phyloP scores from a whole-genome alignment of 2,888 invertebrate genomes.

The Agrenia bidenticulata region DNA sequence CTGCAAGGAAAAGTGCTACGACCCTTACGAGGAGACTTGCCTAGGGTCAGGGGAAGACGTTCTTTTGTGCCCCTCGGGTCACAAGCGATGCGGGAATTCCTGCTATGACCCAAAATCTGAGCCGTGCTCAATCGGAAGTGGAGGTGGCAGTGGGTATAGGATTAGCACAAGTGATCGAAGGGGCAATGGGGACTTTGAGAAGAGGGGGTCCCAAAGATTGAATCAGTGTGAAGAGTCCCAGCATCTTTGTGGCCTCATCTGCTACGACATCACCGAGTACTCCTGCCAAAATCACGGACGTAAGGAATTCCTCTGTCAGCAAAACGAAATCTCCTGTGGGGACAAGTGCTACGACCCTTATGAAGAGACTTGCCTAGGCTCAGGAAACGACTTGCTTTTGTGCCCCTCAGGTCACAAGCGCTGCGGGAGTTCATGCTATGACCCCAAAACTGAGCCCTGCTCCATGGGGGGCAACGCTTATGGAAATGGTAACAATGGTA shows the following conservation, averaged over 20 bases:
- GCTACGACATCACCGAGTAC: not conserved
- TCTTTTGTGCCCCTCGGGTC: not conserved
- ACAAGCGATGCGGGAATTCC: not conserved
- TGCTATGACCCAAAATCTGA: conserved; percentile 7
- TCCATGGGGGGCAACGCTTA: not conserved
- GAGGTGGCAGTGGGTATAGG: too few relatives aligned
- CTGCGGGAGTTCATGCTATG: not conserved
- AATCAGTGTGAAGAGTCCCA: not conserved
- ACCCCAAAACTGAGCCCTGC: conserved; percentile 4
- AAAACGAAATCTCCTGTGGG: conserved; percentile 9
- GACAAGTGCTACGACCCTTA: conserved; percentile 16
- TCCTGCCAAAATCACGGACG: conserved; percentile 11
- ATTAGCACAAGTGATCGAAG: too few relatives aligned
- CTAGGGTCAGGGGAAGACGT: conserved; percentile 4
- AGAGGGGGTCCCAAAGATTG: too few relatives aligned
- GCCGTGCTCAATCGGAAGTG: too few relatives aligned
- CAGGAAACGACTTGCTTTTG: conserved; percentile 1
- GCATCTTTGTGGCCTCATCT: not conserved
- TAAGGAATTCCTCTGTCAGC: conserved; percentile 4
- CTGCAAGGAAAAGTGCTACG: conserved; percentile 14
- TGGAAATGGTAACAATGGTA: not conserved
- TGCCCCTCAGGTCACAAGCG: not conserved
- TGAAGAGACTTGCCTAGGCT: conserved; percentile 4
- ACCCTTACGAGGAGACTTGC: conserved; percentile 13
- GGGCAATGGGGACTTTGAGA: too few relatives aligned